A percentile compares a stretch with the other conserved stretches of the same genome.
These are phyloP conservation scores for Pedetes capensis DNA, from an alignment of 2,113 vertebrate species.

Conservation along the genomic window DNA sequence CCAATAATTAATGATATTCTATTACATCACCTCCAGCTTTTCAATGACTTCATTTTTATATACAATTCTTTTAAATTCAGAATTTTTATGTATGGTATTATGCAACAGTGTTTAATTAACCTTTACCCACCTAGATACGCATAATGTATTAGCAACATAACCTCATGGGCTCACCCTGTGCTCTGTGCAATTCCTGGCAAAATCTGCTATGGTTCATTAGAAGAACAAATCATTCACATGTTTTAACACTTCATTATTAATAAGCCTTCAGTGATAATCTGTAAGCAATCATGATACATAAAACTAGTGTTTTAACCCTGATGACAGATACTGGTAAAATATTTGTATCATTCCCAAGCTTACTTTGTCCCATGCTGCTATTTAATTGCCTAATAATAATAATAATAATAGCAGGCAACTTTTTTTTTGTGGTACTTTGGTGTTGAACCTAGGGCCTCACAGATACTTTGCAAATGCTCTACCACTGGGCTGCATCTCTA, in stretches of 20 bases:
- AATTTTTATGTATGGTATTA: not conserved
- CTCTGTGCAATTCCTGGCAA: constrained; percentile 17
- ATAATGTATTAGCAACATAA: not conserved
- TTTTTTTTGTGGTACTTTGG: too few relatives aligned
- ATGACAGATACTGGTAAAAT: not conserved
- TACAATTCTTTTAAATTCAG: constrained; percentile 4
- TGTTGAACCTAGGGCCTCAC: too few relatives aligned
- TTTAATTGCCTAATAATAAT: not conserved
- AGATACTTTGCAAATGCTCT: too few relatives aligned
- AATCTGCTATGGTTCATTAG: not conserved
- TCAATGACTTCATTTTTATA: not conserved
- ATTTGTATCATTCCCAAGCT: not conserved
- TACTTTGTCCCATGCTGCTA: not conserved
- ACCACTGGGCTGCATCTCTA: too few relatives aligned
- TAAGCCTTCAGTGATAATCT: not conserved
- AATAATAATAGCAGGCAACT: not conserved
- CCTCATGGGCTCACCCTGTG: not conserved
- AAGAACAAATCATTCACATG: constrained; percentile 23
- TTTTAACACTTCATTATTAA: not conserved
- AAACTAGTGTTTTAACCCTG: not conserved
- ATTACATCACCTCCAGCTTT: not conserved
- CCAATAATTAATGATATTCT: not conserved
- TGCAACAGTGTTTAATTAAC: not conserved
- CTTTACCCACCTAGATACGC: not conserved
- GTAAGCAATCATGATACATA: not conserved